Evolutionary conservation across 1,140 invertebrate genomes (phyloP), one percentile per base, ranked within the genome.

Genomic region (Listronotus oregonensis): DNA sequence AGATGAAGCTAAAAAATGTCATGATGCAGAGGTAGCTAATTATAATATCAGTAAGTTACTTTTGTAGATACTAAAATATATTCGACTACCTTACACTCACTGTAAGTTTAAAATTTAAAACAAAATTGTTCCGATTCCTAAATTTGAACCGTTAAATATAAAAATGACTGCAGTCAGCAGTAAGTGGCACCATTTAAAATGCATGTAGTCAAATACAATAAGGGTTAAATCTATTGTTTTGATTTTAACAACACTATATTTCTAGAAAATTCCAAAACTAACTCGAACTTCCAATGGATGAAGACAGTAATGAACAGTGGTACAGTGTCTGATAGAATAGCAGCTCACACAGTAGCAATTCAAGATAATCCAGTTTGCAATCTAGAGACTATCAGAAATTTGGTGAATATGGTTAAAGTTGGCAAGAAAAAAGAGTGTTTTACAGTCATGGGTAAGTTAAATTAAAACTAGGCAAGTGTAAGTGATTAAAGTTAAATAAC

Each of bases 361-460:
- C 90, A 96, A 83, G 89, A 96, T 71, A 90, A 90, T 72, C 91
- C 94, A 1, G 81, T 95, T 27, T 89, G 92, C 77, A 93, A 91
- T 78, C 76, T 97, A 6, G 73, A 81, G 15, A 85, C 86, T 51
- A 73, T 97, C 7, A 85, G 86, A 50, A 86, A 84, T 71, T 77
- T 97, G 1, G 82, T 97, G 11, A 85, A 82, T 50, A 89, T 92
- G 85, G 87, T 95, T 0, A 90, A 90, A 81, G 86, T 90, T 34
- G 90, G 92, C 50, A 93, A 91, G 71, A 91, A 90, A 72, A 89
- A 92, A 74, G 84, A 85, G 77, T 90, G 88, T 58, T 81, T 86
- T 37, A 82, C 82, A 67, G 83, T 89, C 43, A 85, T 90, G 82
- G 86, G 79, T 84, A 73, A 80, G 79, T 27, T 27, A 27, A 27